Evolutionary conservation across 2,888 invertebrate genomes (phyloP).

Genomic region (Zelleria hepariella): DNA sequence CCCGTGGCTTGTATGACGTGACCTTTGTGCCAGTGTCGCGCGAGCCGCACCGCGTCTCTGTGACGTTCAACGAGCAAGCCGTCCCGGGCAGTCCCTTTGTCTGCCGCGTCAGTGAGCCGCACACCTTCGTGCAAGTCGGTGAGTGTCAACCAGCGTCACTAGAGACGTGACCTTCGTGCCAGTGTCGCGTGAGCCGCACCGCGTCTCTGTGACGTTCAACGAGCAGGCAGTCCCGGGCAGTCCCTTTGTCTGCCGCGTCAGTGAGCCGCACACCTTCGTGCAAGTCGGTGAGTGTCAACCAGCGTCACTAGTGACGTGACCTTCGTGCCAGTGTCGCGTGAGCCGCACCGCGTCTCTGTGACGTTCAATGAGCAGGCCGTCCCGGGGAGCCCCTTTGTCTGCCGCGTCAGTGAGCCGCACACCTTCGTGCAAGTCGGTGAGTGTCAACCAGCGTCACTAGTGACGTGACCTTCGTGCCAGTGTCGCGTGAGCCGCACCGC

Average conservation of each 20-base stretch:
- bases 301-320: no score
- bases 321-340: constrained; percentile 90
- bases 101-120: constrained; percentile 80
- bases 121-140: constrained; percentile 81
- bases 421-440: constrained; percentile 81
- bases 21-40: constrained; percentile 93
- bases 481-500: constrained; percentile 89
- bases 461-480: constrained; percentile 94
- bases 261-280: constrained; percentile 79
- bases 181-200: constrained; percentile 89
- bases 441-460: no score
- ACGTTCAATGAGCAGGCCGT: constrained; percentile 95
- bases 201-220: constrained; percentile 94
- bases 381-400: constrained; percentile 91
- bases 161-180: constrained; percentile 95
- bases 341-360: constrained; percentile 92
- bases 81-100: constrained; percentile 93
- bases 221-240: constrained; percentile 92
- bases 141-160: no score
- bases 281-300: constrained; percentile 74
- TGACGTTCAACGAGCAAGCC: constrained; percentile 93
- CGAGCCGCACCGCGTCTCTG: constrained; percentile 91
- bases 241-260: constrained; percentile 87
- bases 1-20: constrained; percentile 92
- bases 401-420: constrained; percentile 79